phyloP scores from a whole-genome alignment of 1,140 invertebrate species.

The Protaetia brevitarsis region DNA sequence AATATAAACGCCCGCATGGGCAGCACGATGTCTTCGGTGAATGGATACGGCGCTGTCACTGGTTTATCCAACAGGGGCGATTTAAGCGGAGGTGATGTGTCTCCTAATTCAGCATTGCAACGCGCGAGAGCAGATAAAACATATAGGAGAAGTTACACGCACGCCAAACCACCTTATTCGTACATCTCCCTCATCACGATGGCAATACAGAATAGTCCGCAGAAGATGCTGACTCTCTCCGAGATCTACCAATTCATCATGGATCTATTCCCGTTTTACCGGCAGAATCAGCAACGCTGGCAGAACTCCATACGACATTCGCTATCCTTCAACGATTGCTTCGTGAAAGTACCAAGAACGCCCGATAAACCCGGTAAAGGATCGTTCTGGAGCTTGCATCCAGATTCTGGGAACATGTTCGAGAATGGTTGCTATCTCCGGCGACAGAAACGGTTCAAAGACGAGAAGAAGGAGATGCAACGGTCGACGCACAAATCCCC shows the following conservation, averaged over 20 bases:
- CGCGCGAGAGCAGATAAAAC: conserved; percentile 79
- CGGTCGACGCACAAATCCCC: conserved; percentile 73
- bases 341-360: conserved; percentile 96
- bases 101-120: conserved; percentile 71
- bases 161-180: conserved; percentile 97
- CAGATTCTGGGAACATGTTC: conserved; percentile 99
- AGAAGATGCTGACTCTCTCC: conserved; percentile 94
- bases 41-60: conserved; percentile 53
- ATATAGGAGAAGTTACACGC: conserved; percentile 91
- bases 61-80: conserved; percentile 52
- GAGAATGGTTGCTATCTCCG: conserved; percentile 98
- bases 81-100: conserved; percentile 58
- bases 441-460: conserved; percentile 97
- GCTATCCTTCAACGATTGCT: conserved; percentile 97
- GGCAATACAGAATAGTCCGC: conserved; percentile 96
- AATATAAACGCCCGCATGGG: conserved; percentile 74
- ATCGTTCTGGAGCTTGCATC: conserved; percentile 97
- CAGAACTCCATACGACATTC: conserved; percentile 98
- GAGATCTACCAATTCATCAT: conserved; percentile 99
- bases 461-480: conserved; percentile 88
- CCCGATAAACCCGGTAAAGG: conserved; percentile 97
- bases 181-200: conserved; percentile 99
- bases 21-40: conserved; percentile 52
- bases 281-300: conserved; percentile 98
- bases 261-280: conserved; percentile 97